Percentiles rank a stretch among this genome's conserved stretches.
Evolutionary conservation across 2,797 vertebrate genomes (phyloP).

Genomic region (Muscicapa comitata): DNA sequence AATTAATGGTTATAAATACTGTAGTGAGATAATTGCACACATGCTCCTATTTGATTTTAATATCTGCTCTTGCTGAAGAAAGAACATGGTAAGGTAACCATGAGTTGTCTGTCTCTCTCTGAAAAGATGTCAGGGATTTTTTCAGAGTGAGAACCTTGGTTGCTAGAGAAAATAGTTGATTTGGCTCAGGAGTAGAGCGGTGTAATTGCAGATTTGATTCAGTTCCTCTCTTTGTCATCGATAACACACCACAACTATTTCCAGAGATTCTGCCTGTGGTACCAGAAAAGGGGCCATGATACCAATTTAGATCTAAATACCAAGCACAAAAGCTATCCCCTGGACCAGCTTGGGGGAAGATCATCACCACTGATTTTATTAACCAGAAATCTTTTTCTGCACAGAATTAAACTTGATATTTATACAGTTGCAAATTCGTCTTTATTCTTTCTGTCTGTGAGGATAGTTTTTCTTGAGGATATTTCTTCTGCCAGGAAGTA

Average conservation of each 20-base stretch:
- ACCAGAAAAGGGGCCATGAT: not conserved
- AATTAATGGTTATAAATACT: not conserved
- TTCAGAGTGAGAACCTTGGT: not conserved
- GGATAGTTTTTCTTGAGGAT: not conserved
- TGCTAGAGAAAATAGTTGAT: not conserved
- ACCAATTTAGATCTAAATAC: not conserved
- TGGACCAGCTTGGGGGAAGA: not conserved
- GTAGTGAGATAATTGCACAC: accelerated
- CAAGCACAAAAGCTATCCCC: not conserved
- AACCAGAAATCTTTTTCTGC: not conserved
- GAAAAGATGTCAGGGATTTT: not conserved
- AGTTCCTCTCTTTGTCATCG: not conserved
- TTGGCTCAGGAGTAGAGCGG: not conserved
- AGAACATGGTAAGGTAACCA: accelerated
- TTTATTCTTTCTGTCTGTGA: not conserved
- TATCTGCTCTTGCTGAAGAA: not conserved
- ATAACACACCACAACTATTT: accelerated
- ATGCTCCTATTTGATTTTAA: not conserved
- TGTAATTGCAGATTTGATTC: not conserved
- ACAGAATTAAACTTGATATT: not conserved
- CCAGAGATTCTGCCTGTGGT: not conserved
- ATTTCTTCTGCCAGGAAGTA: not conserved
- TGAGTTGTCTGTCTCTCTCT: not conserved
- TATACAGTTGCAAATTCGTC: not conserved
- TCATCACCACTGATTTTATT: not conserved